Base-by-base conservation (phyloP, 2,797 vertebrate genomes). In the Leuciscus waleckii region DNA sequence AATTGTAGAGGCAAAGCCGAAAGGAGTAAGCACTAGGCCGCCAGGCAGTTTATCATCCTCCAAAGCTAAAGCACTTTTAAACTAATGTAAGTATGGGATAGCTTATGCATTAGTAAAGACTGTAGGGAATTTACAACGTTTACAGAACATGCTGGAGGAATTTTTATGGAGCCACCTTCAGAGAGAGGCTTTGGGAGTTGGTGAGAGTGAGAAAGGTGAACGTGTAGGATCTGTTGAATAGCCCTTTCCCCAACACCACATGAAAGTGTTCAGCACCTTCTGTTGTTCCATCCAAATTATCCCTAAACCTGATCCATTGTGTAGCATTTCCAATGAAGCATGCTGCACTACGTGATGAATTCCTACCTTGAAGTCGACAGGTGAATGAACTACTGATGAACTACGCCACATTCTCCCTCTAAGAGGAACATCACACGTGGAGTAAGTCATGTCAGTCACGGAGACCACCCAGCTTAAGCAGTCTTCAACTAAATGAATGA, bases 121-220 rank as follows among this genome's bases (percentile, higher is more conserved):
- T 83, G 85, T 85, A 84, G 74, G 80, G 85, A 84, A 88, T 90
- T 86, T 87, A 88, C 78, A 78, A 82, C 67, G 88, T 90, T 89
- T 89, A 88, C 84, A 87, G 77, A 85, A 89, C 79, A 86, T 32
- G 46, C 16, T 58, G 70, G 35, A 85, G 80, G 86, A 87, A 89
- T 89, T 90, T 88, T 88, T 89, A 87, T 90, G 78, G 80, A 87
- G 84, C 80, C 80, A 87, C 86, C 82, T 88, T 88, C 79, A 83
- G 82, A 87, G 83, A 82, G 65, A 85, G 54, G 29, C 49, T 85
- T 78, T 37, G 54, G 71, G 54, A 78, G 67, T 71, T 1, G 67
- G 16, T 79, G 83, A 85, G 75, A 80, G 69, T 67, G 77, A 80
- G 79, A 79, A 67, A n/a, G 63, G 63, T 69, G 46, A 35, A 49